Evolutionary conservation across 2,888 invertebrate species (phyloP).

Genomic region (Coleophora flavipennella): DNA sequence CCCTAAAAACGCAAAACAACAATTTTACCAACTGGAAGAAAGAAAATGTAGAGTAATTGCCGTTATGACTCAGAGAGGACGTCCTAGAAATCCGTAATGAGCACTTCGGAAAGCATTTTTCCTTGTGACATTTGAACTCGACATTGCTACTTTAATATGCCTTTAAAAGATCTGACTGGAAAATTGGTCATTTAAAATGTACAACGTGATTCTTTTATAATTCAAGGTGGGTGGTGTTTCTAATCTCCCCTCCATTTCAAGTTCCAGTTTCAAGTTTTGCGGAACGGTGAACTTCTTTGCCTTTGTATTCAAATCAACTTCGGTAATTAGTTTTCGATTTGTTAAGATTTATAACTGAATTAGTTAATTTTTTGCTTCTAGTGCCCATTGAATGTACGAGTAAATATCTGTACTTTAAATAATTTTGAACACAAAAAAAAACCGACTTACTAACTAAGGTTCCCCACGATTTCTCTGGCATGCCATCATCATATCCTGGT

Average conservation of each 20-base stretch:
- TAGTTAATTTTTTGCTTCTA: neutral
- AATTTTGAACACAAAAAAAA: too few species aligned
- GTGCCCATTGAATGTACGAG: too few species aligned
- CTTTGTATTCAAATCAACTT: neutral
- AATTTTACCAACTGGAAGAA: conserved; percentile 17
- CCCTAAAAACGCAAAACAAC: conserved; percentile 7
- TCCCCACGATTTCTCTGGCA: too few species aligned
- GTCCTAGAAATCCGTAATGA: conserved; percentile 39
- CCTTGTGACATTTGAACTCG: conserved; percentile 22
- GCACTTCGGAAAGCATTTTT: conserved; percentile 36
- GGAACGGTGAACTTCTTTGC: neutral
- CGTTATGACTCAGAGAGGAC: conserved; percentile 36
- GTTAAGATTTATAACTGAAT: neutral
- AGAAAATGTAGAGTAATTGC: conserved; percentile 37
- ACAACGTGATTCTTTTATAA: conserved; percentile 6
- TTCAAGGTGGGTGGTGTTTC: conserved; percentile 1
- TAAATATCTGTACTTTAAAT: too few species aligned
- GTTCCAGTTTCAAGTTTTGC: neutral
- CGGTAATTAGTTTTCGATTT: too few species aligned
- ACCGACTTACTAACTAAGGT: too few species aligned
- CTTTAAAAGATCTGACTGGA: conserved; percentile 18
- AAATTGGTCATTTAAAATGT: conserved; percentile 13
- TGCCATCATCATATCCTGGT: too few species aligned
- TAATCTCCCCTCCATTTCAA: neutral
- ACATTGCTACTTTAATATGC: conserved; percentile 22